Percentiles rank a stretch among this genome's conserved stretches.
Evolutionary conservation across 2,797 vertebrate species (phyloP).

Genomic region (Serranus cabrilla): DNA sequence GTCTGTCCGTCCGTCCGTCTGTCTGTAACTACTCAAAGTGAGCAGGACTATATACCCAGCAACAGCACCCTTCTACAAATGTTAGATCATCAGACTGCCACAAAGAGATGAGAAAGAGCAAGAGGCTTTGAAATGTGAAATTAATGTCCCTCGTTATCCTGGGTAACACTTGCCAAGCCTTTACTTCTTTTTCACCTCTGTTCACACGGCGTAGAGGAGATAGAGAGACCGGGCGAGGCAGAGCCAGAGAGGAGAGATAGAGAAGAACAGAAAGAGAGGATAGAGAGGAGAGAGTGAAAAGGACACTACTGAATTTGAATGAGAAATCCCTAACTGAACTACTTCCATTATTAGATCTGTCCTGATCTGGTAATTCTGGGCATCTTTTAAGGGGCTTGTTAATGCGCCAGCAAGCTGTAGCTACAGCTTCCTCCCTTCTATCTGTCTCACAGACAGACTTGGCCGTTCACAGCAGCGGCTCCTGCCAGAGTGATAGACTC

Average conservation of each 20-base stretch:
- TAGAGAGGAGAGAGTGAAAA: slow-evolving; percentile 47
- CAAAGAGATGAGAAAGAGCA: slow-evolving; percentile 33
- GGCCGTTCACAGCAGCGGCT: slow-evolving; percentile 56
- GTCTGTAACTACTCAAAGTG: slow-evolving; percentile 50
- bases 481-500: slow-evolving; percentile 78
- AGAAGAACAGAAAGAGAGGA: slow-evolving; percentile 35
- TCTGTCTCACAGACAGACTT: slow-evolving; percentile 67
- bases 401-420: slow-evolving; percentile 67
- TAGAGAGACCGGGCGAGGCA: slow-evolving; percentile 33
- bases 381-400: slow-evolving; percentile 76
- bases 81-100: slow-evolving; percentile 65
- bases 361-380: slow-evolving; percentile 80
- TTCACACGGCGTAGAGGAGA: slow-evolving; percentile 57
- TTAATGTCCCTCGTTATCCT: slow-evolving; percentile 75
- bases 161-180: slow-evolving; percentile 58
- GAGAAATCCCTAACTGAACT: slow-evolving; percentile 64
- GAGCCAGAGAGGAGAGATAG: slow-evolving; percentile 40
- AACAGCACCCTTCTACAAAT: slow-evolving; percentile 49
- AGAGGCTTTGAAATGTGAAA: slow-evolving; percentile 76
- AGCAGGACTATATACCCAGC: slow-evolving; percentile 53
- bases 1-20: slow-evolving; percentile 58
- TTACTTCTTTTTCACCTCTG: slow-evolving; percentile 63
- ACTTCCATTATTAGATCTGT: slow-evolving; percentile 75
- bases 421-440: slow-evolving; percentile 48
- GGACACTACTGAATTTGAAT: slow-evolving; percentile 60